Conservation (phyloP, 2,113 vertebrate species). For the Prionailurus bengalensis region DNA sequence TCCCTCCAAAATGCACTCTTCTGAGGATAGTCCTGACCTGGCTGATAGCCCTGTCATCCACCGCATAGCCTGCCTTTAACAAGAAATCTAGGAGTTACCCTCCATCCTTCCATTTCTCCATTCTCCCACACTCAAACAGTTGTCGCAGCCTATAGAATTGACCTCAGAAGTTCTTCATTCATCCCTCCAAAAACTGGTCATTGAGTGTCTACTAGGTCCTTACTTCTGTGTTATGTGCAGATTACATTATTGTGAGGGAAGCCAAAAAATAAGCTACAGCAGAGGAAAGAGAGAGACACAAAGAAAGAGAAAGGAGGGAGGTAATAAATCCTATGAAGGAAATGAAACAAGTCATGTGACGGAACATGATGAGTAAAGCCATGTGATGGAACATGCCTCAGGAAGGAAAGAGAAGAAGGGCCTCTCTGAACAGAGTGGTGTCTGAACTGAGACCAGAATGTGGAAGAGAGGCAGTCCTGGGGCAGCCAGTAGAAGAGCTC, state of each 20-base stretch:
- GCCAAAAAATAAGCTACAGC: not conserved
- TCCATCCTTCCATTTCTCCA: not conserved
- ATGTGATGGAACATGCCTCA: not conserved
- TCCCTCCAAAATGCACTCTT: not conserved
- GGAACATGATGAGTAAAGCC: not conserved
- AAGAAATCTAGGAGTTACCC: not conserved
- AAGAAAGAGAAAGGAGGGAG: too few relatives aligned
- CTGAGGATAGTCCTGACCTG: not conserved
- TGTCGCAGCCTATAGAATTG: not conserved
- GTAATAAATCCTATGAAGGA: not conserved
- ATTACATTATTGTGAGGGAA: not conserved
- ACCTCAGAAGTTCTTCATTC: not conserved
- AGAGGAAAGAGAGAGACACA: accelerated
- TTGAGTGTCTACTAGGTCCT: not conserved
- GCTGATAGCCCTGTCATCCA: not conserved
- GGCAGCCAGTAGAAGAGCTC: not conserved
- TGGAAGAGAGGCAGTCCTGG: not conserved
- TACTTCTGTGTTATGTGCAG: not conserved
- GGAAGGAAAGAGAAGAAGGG: not conserved
- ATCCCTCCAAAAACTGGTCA: not conserved
- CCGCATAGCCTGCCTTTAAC: not conserved
- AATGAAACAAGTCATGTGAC: not conserved
- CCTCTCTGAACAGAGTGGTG: not conserved
- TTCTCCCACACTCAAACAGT: not conserved
- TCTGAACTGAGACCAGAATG: not conserved